Conservation (phyloP, 2,888 invertebrate species). For the Polyommatus icarus region DNA sequence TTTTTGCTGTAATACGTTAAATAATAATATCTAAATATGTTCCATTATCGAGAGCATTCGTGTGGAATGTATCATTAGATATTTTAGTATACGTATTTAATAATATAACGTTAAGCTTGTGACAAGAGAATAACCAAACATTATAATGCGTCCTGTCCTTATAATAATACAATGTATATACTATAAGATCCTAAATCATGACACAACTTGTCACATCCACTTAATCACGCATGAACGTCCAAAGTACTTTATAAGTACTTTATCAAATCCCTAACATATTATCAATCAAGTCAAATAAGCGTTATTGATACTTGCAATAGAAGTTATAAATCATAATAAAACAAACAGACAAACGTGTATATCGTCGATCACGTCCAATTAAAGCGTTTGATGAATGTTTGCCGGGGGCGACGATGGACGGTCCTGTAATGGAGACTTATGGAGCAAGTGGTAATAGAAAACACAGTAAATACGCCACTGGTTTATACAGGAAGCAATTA, state of each 20-base stretch:
- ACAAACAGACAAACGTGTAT: background rate
- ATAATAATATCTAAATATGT: too few species aligned
- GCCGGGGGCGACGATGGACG: constrained; percentile 15
- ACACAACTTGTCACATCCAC: background rate
- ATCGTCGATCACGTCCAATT: constrained; percentile 10
- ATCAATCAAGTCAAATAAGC: background rate
- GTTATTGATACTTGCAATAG: background rate
- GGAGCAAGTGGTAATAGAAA: background rate
- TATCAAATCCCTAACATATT: background rate
- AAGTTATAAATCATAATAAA: constrained; percentile 11
- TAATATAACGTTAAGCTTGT: background rate
- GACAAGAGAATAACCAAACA: background rate
- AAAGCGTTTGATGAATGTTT: constrained; percentile 3
- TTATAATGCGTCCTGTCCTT: background rate
- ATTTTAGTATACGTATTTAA: too few species aligned
- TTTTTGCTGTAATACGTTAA: background rate
- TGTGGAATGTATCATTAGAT: too few species aligned
- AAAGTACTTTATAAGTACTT: background rate
- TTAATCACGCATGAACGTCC: background rate
- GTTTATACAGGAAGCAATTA: background rate
- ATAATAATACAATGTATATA: background rate
- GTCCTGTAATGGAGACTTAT: constrained; percentile 22
- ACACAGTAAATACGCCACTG: background rate
- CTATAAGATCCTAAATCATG: background rate
- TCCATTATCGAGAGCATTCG: too few species aligned